Conservation (phyloP, 2,797 vertebrate genomes). For the Hipposideros larvatus region DNA sequence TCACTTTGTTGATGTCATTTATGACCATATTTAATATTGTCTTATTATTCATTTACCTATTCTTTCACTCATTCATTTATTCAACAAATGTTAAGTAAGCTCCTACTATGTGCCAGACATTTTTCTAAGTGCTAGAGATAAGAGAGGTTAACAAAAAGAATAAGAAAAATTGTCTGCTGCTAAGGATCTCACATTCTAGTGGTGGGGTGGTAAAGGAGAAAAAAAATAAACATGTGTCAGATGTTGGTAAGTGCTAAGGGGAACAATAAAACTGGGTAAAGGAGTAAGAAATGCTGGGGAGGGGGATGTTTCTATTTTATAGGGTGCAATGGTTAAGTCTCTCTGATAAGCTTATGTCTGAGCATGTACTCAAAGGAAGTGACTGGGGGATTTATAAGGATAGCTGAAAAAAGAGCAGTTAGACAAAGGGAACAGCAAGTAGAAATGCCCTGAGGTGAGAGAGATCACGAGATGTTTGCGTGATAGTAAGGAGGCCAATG, state of each 20-base stretch:
- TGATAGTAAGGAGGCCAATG: neutral
- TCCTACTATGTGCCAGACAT: neutral
- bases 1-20: neutral
- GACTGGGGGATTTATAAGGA: neutral
- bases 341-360: neutral
- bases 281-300: neutral
- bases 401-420: neutral
- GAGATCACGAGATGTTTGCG: neutral
- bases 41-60: neutral
- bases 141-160: neutral
- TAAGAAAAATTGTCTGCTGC: neutral
- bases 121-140: neutral
- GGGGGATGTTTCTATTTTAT: neutral
- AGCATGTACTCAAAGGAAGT: neutral
- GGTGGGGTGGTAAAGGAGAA: neutral
- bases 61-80: neutral
- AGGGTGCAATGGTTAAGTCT: neutral
- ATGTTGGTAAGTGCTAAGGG: neutral
- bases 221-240: neutral
- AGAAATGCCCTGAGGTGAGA: neutral
- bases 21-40: neutral
- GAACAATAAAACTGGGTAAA: neutral
- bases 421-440: neutral
- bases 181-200: neutral
- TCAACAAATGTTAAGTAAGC: neutral